Conservation (phyloP, 2,888 invertebrate genomes). For the Steinernema scapterisci region DNA sequence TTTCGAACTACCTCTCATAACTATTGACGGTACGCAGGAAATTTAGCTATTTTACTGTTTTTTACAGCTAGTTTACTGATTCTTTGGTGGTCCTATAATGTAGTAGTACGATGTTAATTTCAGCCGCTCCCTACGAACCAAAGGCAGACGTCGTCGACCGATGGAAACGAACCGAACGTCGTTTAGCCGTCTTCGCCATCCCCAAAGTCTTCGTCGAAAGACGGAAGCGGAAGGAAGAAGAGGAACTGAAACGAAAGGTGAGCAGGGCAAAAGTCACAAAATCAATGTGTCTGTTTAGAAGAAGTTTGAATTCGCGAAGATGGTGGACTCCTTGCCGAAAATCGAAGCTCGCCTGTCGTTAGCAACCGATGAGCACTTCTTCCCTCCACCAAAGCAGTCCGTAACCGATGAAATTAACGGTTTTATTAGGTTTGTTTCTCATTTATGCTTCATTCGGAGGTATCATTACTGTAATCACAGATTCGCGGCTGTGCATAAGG, state of each 20-base stretch:
- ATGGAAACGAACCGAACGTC: slow-evolving; percentile 7
- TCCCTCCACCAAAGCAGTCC: background rate
- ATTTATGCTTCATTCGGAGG: background rate
- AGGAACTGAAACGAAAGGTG: slow-evolving; percentile 5
- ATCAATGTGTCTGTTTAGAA: background rate
- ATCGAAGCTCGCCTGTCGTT: background rate
- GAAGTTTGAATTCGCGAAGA: background rate
- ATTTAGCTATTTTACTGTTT: no score
- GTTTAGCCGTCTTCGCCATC: background rate
- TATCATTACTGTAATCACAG: background rate
- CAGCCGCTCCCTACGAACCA: background rate
- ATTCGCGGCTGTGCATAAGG: background rate
- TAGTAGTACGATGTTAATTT: no score
- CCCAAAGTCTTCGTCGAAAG: background rate
- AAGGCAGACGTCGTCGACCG: background rate
- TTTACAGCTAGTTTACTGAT: no score
- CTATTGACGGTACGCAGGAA: no score
- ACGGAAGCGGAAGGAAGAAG: slow-evolving; percentile 2
- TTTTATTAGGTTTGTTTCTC: background rate
- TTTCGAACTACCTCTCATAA: no score
- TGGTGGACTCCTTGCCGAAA: slow-evolving; percentile 2
- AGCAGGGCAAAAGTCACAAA: no score
- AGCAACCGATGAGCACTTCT: background rate
- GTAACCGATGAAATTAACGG: background rate
- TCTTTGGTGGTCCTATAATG: no score